Conservation (phyloP, 2,113 vertebrate species). For the Chaetodon auriga region DNA sequence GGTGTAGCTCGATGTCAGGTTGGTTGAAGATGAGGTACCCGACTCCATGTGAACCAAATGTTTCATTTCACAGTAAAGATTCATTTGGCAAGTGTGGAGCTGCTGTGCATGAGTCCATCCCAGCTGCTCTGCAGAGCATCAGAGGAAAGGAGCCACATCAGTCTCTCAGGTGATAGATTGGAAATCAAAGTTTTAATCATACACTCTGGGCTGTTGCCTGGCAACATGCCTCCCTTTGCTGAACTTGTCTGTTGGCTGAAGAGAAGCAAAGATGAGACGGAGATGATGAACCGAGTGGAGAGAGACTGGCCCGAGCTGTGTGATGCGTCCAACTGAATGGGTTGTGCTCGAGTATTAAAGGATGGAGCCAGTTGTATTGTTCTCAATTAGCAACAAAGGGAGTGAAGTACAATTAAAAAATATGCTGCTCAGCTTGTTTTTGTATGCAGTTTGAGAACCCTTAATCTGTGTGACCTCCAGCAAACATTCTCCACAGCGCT, state of each 20-base stretch:
- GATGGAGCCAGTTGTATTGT: neutral
- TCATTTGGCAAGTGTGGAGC: constrained; percentile 57
- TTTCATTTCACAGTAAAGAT: constrained; percentile 69
- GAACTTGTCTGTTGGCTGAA: constrained; percentile 70
- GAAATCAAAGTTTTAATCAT: constrained; percentile 85
- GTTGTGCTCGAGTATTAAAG: constrained; percentile 25
- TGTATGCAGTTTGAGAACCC: neutral
- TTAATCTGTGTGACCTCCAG: neutral
- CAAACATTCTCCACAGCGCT: neutral
- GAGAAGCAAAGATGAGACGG: constrained; percentile 68
- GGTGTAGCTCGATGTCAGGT: constrained; percentile 20
- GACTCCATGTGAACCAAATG: constrained; percentile 59
- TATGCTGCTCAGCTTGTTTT: neutral
- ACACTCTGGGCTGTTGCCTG: constrained; percentile 78
- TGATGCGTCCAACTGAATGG: constrained; percentile 34
- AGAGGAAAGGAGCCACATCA: constrained; percentile 71
- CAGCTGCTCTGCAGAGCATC: constrained; percentile 68
- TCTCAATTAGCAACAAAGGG: neutral
- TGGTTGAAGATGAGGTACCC: constrained; percentile 32
- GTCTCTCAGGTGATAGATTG: constrained; percentile 81
- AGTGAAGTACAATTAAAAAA: neutral
- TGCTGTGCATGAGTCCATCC: constrained; percentile 50
- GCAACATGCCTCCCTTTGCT: constrained; percentile 77
- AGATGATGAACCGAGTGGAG: constrained; percentile 55
- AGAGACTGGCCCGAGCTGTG: constrained; percentile 25